Evolutionary conservation across 1,140 invertebrate genomes (phyloP), one percentile per base, ranked within the genome.

Genomic region (Capitella teleta): DNA sequence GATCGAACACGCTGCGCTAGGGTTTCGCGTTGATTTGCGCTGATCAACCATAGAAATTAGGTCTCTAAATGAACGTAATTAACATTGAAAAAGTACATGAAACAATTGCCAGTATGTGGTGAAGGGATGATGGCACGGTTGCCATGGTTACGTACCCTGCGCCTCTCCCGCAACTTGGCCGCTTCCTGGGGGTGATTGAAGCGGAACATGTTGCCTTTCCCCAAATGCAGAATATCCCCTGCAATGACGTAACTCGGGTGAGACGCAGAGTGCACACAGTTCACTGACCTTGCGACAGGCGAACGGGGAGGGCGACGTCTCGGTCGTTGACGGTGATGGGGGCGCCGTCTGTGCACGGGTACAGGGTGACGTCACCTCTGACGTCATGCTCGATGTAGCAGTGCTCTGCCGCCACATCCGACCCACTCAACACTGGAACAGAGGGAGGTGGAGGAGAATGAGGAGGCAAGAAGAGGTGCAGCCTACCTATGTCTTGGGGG

Each of bases 161-260:
- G 49, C 78, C 76, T 61, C 80, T 80, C 62, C 24, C 85, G 76
- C 24, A 89, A 67, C 64, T 85, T 84, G 5, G 85, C 86, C 4
- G 85, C 86, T 67, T 89, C 86, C 0, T 77, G 82, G 18, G 87
- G 87, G 76, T 89, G 85, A 70, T 88, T 89, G 66, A 86, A 88
- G 26, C 86, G 81, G 70, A 89, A 89, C 76, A 89, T 87, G 64
- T 87, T 87, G 41, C 83, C 86, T 47, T 84, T 79, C 2, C 87
- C 87, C 19, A 90, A 74, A 19, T 87, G 73, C 23, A 90, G 81
- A 28, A 86, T 83, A 61, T 81, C 83, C 25, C 83, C 79, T 80
- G 60, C 5, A 54, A 54, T 54, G 37, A 44, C 36, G 46, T 10
- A 36, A 32, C 10, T 38, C 4, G 4, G 16, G 16, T 5, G 12